Evolutionary conservation across 2,888 invertebrate species (phyloP).

Genomic region (Arctia plantaginis): DNA sequence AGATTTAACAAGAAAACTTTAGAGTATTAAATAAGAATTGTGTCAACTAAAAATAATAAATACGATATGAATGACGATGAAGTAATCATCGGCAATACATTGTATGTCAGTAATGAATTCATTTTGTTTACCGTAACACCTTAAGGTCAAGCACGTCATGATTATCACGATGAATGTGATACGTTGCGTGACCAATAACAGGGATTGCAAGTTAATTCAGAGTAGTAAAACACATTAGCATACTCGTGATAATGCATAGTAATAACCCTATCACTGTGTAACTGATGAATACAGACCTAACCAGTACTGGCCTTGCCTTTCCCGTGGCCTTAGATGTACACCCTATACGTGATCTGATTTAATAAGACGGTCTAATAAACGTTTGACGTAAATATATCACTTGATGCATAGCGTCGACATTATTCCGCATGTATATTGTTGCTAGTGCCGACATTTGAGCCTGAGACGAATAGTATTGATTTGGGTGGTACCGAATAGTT

Average conservation of each 20-base stretch:
- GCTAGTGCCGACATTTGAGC: slow-evolving; percentile 28
- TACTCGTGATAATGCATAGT: slow-evolving; percentile 69
- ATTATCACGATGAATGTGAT: slow-evolving; percentile 55
- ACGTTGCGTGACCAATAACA: slow-evolving; percentile 63
- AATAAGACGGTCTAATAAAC: slow-evolving; percentile 78
- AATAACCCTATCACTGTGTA: slow-evolving; percentile 66
- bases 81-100: slow-evolving; percentile 25
- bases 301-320: slow-evolving; percentile 66
- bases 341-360: slow-evolving; percentile 76
- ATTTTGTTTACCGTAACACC: slow-evolving; percentile 48
- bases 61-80: slow-evolving; percentile 10
- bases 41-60: not conserved
- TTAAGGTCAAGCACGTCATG: slow-evolving; percentile 52
- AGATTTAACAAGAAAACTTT: not conserved
- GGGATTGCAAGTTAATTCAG: slow-evolving; percentile 61
- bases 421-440: slow-evolving; percentile 30
- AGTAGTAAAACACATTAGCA: slow-evolving; percentile 66
- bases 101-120: slow-evolving; percentile 35
- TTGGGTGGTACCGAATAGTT: not conserved
- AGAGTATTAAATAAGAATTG: slow-evolving; percentile 20
- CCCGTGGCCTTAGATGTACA: slow-evolving; percentile 74
- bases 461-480: slow-evolving; percentile 30
- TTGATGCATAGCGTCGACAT: slow-evolving; percentile 47
- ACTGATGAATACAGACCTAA: slow-evolving; percentile 43
- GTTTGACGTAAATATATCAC: slow-evolving; percentile 77